These are phyloP conservation scores for Atractosteus spatula DNA, from an alignment of 2,113 vertebrate genomes.

Conservation along the genomic window DNA sequence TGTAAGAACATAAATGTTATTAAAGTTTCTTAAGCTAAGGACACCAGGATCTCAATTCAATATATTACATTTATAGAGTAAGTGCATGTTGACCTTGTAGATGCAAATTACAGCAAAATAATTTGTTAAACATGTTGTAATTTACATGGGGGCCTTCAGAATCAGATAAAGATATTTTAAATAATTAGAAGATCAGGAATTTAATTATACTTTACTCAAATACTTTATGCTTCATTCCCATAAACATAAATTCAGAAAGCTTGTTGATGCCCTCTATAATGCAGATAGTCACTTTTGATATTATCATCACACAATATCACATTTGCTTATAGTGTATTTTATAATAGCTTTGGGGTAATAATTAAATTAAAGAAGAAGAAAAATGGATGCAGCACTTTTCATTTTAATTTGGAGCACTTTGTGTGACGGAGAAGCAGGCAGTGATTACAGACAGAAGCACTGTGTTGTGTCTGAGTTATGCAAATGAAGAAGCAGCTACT, in stretches of 20 bases:
- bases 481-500: constrained; percentile 46
- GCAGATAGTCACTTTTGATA: constrained; percentile 20
- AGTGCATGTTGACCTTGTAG: too few species aligned
- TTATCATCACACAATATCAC: neutral
- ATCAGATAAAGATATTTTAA: too few species aligned
- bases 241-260: constrained; percentile 18
- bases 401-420: constrained; percentile 18
- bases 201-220: too few species aligned
- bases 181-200: too few species aligned
- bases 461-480: constrained; percentile 42
- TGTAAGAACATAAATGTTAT: too few species aligned
- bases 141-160: too few species aligned
- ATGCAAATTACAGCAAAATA: too few species aligned
- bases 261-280: constrained; percentile 11
- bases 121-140: too few species aligned
- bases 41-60: too few species aligned
- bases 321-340: neutral
- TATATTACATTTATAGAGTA: too few species aligned
- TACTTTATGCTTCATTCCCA: neutral
- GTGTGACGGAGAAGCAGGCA: constrained; percentile 6
- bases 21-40: too few species aligned
- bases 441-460: constrained; percentile 16
- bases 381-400: constrained; percentile 12
- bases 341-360: constrained; percentile 10
- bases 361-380: constrained; percentile 21